Conservation (phyloP, 2,888 invertebrate genomes). For the Molanna angustata region DNA sequence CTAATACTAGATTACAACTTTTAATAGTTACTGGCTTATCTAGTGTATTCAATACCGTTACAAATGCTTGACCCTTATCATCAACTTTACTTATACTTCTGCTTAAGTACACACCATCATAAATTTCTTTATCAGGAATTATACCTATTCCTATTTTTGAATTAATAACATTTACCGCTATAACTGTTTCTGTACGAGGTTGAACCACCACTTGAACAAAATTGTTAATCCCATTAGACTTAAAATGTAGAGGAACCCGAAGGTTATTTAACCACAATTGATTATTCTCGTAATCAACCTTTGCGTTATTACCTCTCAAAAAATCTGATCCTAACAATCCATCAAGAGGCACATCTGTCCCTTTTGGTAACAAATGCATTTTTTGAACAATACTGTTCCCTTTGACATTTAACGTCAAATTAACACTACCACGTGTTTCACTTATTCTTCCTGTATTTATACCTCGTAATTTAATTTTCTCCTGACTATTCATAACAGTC, state of each 20-base stretch:
- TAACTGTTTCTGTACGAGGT: slow-evolving; percentile 9
- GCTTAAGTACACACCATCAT: slow-evolving; percentile 6
- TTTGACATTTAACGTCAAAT: slow-evolving; percentile 2
- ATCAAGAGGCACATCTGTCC: slow-evolving; percentile 12
- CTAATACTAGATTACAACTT: not conserved
- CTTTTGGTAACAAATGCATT: slow-evolving; percentile 3
- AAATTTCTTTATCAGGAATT: slow-evolving; percentile 5
- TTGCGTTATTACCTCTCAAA: slow-evolving; percentile 3
- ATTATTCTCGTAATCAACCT: slow-evolving; percentile 8
- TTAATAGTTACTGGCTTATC: not conserved
- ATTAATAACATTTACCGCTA: slow-evolving; percentile 8
- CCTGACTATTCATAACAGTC: not conserved
- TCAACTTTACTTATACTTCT: slow-evolving; percentile 7
- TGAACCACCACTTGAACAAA: not conserved
- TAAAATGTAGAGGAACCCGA: not conserved
- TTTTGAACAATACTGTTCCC: not conserved
- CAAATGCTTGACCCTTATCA: not conserved
- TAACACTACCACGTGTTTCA: slow-evolving; percentile 8
- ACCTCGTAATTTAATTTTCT: slow-evolving; percentile 8
- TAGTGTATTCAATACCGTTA: slow-evolving; percentile 1
- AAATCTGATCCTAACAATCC: slow-evolving; percentile 14
- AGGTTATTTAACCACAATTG: not conserved
- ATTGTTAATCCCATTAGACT: not conserved
- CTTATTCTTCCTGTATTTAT: slow-evolving; percentile 7
- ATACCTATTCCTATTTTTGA: slow-evolving; percentile 6